Evolutionary conservation across 92 coral and sea anemone genomes (phyloP).

Genomic region (Desmophyllum pertusum): DNA sequence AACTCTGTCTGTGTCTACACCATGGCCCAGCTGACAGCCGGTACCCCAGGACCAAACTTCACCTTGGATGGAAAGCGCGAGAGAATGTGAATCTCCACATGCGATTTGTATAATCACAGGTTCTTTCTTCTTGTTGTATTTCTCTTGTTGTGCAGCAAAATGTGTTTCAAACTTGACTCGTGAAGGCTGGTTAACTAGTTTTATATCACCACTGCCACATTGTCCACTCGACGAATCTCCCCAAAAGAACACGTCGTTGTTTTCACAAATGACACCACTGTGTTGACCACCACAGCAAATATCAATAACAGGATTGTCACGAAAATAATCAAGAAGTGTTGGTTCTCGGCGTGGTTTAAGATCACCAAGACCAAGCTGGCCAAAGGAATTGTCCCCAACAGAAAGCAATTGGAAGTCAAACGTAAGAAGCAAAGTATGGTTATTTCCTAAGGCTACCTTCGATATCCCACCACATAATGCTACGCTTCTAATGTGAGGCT

Average conservation of each 20-base stretch:
- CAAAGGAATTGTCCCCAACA: slow-evolving; percentile 84
- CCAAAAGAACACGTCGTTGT: slow-evolving; percentile 87
- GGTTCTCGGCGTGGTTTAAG: slow-evolving; percentile 68
- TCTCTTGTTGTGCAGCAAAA: neutral
- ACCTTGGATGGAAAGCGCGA: slow-evolving; percentile 75
- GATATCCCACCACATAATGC: slow-evolving; percentile 81
- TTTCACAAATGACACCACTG: slow-evolving; percentile 77
- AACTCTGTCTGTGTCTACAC: slow-evolving; percentile 51
- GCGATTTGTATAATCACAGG: slow-evolving; percentile 67
- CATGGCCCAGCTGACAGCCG: slow-evolving; percentile 89
- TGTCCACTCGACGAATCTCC: slow-evolving; percentile 98
- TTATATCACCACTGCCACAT: slow-evolving; percentile 85
- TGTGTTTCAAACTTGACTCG: slow-evolving; percentile 59
- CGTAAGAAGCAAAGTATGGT: slow-evolving; percentile 85
- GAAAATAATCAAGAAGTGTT: slow-evolving; percentile 60
- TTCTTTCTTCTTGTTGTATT: neutral
- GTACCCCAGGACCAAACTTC: slow-evolving; percentile 98
- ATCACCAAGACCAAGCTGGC: slow-evolving; percentile 96
- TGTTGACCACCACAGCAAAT: slow-evolving; percentile 87
- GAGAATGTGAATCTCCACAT: slow-evolving; percentile 89
- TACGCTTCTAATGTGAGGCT: slow-evolving; percentile 72
- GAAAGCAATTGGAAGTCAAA: slow-evolving; percentile 77
- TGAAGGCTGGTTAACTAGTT: slow-evolving; percentile 61
- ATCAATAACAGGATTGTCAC: slow-evolving; percentile 66
- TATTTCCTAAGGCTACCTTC: slow-evolving; percentile 86